Evolutionary conservation across 2,113 vertebrate genomes (phyloP), one percentile per base, ranked within the genome.

Genomic region (Pleuronectes platessa): DNA sequence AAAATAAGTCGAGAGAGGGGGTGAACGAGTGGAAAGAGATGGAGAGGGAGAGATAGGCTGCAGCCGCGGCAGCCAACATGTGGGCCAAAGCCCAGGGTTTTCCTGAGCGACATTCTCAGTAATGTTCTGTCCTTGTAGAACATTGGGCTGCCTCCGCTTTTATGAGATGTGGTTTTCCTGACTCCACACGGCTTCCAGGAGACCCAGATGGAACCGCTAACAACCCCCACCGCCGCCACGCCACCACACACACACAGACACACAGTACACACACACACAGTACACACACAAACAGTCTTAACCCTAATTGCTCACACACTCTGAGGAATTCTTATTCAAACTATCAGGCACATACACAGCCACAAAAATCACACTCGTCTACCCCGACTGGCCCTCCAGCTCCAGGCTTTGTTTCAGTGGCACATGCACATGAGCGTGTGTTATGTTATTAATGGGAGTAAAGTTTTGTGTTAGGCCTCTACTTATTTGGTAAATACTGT

Each of bases 61-160:
- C 35, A 42, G 95, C 91, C 93, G 72, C 74, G 83, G 80, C 77
- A 95, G 96, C 95, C 97, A 96, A 96, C 97, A 98, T 97, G 94
- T 98, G 97, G 96, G 95, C 95, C 93, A 86, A 74, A 93, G 96
- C 91, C 87, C 88, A 86, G 96, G 95, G 81, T 91, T 93, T 92
- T 92, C 91, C 96, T 97, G 95, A 98, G 97, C 97, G 97, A 98
- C 97, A 98, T 97, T 98, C 97, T 95, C 96, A 96, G 96, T 98
- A 98, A 99, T 99, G 97, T 98, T 99, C 94, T 96, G 96, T 97
- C 96, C 97, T 97, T 93, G 97, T 98, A 97, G 96, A 99, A 98
- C 97, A 98, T 97, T 97, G 95, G 96, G 96, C 97, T 97, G 98
- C 96, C 95, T 97, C 95, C 94, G 95, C 95, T 97, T 97, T 98